Evolutionary conservation across 2,888 invertebrate species (phyloP), one percentile per base, ranked within the genome.

Genomic region (Hylaea fasciaria): DNA sequence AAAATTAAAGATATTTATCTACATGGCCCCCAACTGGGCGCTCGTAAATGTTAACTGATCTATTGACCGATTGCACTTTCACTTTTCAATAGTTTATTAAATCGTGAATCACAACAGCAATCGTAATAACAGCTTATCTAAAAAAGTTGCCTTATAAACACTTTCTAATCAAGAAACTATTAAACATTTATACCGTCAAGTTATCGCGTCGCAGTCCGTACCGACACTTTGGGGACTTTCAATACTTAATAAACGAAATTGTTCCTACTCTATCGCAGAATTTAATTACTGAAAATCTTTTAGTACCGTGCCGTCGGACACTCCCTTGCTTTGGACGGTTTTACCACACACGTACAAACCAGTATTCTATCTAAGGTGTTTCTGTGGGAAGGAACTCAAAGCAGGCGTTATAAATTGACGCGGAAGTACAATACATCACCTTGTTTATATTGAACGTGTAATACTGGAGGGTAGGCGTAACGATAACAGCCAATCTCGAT

Each of bases 281-380:
- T 82, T 81, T 83, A 83, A 85, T 84, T 81, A 80, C 75, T 76
- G 71, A 82, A 81, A 83, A 85, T 83, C 80, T 82, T 82, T 82
- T 80, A 77, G 74, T 55, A 51, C 55, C 60, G 70, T 77, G 74
- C 75, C 76, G 71, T 14, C 73, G 67, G 72, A 66, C 74, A 76
- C 70, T 74, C 84, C 79, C 77, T 67, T 54, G 55, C 47, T 53
- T 62, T 57, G 48, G 44, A 46, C 41, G 58, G 49, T 58, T 57
- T 48, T 53, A 32, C 37, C 29, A 28, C 7, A 56, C 16, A 63
- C 32, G 29, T 47, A 35, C 8, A 52, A 43, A 22, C 11, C 47
- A 58, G 59, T 60, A 41, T 44, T 0, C 48, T 2, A 39, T 16
- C 1, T 52, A 10, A 1, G 1, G 13, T n/a, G 9, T 40, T 57